Conservation (phyloP, 2,113 vertebrate genomes). For the Caranx ignobilis region DNA sequence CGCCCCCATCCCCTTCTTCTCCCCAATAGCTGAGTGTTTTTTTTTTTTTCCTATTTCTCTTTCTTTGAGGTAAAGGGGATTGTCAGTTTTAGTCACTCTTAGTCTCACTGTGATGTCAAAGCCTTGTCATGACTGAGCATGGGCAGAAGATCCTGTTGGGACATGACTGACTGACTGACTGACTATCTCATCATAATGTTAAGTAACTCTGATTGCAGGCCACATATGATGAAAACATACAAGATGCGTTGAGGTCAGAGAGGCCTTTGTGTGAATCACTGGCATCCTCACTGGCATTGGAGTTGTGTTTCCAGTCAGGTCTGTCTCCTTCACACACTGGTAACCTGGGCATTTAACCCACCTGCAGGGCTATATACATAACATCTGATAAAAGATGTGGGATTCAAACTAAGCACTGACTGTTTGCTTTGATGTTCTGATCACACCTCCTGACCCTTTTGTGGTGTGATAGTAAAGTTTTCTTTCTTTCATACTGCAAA, state of each 20-base stretch:
- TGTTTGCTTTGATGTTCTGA: constrained; percentile 10
- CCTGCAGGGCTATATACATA: not conserved
- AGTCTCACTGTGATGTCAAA: constrained; percentile 69
- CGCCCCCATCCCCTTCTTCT: constrained; percentile 11
- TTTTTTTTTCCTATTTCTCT: constrained; percentile 50
- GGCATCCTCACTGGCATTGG: constrained; percentile 25
- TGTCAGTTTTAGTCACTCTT: constrained; percentile 73
- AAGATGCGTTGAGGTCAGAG: constrained; percentile 17
- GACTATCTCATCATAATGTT: constrained; percentile 52
- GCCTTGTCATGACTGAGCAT: constrained; percentile 63
- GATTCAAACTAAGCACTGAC: constrained; percentile 4
- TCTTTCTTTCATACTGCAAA: constrained; percentile 13
- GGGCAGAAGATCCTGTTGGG: constrained; percentile 45
- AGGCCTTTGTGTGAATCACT: constrained; percentile 18
- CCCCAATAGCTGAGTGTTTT: constrained; percentile 58
- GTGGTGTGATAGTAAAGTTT: constrained; percentile 8
- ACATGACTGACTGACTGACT: constrained; percentile 52
- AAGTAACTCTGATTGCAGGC: constrained; percentile 38
- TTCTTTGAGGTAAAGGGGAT: constrained; percentile 68
- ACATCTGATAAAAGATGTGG: constrained; percentile 24
- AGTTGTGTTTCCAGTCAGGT: constrained; percentile 30
- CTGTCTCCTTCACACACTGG: constrained; percentile 7
- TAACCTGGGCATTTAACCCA: constrained; percentile 31
- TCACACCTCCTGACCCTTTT: constrained; percentile 1
- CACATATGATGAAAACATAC: constrained; percentile 17